These are phyloP conservation scores for Telmatherina bonti DNA, from an alignment of 2,797 vertebrate genomes.

Conservation along the genomic window DNA sequence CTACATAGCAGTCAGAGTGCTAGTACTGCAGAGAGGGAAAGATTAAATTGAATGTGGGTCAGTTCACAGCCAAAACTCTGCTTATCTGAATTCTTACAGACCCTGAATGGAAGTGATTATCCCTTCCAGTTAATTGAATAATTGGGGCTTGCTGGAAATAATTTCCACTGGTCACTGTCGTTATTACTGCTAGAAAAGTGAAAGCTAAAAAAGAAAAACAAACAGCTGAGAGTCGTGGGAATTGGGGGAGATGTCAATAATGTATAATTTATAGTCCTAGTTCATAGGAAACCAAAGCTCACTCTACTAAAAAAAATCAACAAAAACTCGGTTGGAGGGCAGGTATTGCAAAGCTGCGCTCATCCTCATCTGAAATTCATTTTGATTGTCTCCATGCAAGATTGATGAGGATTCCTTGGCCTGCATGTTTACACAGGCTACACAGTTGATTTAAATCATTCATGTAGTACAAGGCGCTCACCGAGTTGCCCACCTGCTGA, in stretches of 20 bases:
- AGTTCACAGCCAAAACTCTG: conserved; percentile 64
- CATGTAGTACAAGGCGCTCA: conserved; percentile 35
- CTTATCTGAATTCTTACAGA: conserved; percentile 72
- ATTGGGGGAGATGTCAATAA: conserved; percentile 54
- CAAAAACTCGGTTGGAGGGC: conserved; percentile 21
- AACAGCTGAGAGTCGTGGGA: conserved; percentile 38
- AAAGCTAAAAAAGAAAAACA: conserved; percentile 32
- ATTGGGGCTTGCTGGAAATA: conserved; percentile 49
- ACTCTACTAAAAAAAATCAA: neutral
- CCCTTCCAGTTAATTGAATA: conserved; percentile 63
- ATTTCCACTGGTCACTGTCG: conserved; percentile 48
- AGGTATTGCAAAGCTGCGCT: conserved; percentile 49
- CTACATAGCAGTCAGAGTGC: conserved; percentile 34
- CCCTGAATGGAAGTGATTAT: conserved; percentile 60
- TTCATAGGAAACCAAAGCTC: conserved; percentile 33
- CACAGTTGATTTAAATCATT: conserved; percentile 68
- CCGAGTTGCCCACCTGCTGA: conserved; percentile 53
- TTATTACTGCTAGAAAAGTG: conserved; percentile 49
- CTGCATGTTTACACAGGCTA: conserved; percentile 57
- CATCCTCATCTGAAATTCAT: conserved; percentile 62
- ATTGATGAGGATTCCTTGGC: conserved; percentile 67
- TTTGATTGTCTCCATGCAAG: conserved; percentile 69
- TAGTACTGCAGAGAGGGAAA: conserved; percentile 31
- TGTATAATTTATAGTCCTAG: conserved; percentile 53
- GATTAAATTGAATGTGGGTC: conserved; percentile 75